These are phyloP conservation scores for Perccottus glenii DNA, from an alignment of 2,113 vertebrate genomes.

Conservation along the genomic window DNA sequence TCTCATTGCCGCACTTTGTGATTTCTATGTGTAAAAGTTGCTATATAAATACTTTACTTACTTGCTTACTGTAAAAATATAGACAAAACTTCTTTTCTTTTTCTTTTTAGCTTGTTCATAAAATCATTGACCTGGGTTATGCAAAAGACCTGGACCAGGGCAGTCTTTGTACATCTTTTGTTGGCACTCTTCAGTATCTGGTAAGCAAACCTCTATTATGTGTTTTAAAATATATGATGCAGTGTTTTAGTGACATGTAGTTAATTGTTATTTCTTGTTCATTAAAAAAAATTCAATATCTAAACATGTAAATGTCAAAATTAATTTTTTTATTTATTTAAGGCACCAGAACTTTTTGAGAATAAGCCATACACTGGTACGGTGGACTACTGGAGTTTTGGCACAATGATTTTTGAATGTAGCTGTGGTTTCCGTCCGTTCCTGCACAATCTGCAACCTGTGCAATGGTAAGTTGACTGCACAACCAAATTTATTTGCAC, in stretches of 20 bases:
- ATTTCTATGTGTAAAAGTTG: too few species aligned
- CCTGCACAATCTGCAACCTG: slow-evolving; percentile 94
- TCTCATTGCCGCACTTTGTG: too few species aligned
- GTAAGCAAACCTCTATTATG: slow-evolving; percentile 73
- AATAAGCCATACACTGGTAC: slow-evolving; percentile 93
- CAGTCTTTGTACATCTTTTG: slow-evolving; percentile 97
- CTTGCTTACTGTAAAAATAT: not conserved
- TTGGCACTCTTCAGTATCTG: slow-evolving; percentile 96
- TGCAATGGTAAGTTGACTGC: slow-evolving; percentile 86
- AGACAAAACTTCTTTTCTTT: not conserved
- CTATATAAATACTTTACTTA: too few species aligned
- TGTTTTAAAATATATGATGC: not conserved
- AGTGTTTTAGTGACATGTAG: not conserved
- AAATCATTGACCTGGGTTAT: slow-evolving; percentile 98
- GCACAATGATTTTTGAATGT: slow-evolving; percentile 97
- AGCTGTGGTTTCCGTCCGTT: slow-evolving; percentile 96
- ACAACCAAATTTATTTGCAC: not conserved
- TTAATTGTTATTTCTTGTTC: too few species aligned
- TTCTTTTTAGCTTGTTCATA: slow-evolving; percentile 85
- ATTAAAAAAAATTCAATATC: too few species aligned
- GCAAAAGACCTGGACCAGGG: slow-evolving; percentile 99
- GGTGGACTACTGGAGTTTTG: slow-evolving; percentile 99
- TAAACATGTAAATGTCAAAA: not conserved
- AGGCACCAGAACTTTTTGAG: slow-evolving; percentile 98
- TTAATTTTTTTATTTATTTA: slow-evolving; percentile 29